Evolutionary conservation across 2,888 invertebrate species (phyloP), one percentile per base, ranked within the genome.

Genomic region (Zygothrica quintamaculata): DNA sequence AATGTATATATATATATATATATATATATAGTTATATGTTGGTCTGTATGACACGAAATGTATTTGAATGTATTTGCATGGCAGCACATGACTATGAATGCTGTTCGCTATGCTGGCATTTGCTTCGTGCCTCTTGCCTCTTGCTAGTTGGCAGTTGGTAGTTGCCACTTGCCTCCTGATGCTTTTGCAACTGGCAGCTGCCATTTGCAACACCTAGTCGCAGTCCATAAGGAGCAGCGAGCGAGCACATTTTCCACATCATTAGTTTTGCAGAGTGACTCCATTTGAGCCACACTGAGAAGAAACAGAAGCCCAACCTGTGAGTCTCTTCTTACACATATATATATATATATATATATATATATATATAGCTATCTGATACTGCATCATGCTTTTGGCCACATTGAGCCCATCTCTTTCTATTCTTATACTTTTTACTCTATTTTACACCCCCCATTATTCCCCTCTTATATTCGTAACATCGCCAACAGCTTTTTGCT

Each of bases 231-330:
- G 59, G 50, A 57, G 60, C 43, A 51, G 65, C 70, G 70, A 65
- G 70, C 70, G 70, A 65, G 70, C 74, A 84, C 76, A 88, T 87
- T 87, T 87, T 87, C 84, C 88, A 87, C 87, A 87, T 88, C 87
- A 88, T 87, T 87, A 88, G 88, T 87, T 84, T 60, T 74, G 77
- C 70, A 76, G 74, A 84, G 80, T 80, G 80, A 80, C 86, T 80
- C 87, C 86, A 86, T 86, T 86, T 71, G 67, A 75, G 85, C 48
- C 60, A 53, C 70, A 65, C 47, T 33, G 72, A 51, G 75, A 36
- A 57, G 72, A 75, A 65, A 61, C 69, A 73, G 67, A 43, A 52
- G 51, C 48, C 44, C 8, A 50, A n/a, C 58, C 39, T 26, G 34
- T 18, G 26, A 22, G 29, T 34, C 37, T 39, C 50, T 39, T 51